Conservation (phyloP, 2,888 invertebrate species). For the Pachliopta kotzebuea region DNA sequence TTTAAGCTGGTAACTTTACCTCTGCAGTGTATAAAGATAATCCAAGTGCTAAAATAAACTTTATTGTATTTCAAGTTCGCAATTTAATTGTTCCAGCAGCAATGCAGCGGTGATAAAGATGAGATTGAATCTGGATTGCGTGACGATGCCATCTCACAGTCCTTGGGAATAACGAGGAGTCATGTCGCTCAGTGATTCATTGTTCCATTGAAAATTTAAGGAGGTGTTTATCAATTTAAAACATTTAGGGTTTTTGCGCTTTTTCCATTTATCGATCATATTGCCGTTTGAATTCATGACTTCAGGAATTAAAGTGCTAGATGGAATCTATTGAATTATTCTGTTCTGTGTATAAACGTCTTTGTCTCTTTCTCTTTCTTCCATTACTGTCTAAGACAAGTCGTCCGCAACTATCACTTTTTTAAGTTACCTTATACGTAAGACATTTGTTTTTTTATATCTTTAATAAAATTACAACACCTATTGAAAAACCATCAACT, state of each 20-base stretch:
- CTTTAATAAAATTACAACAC: too few relatives aligned
- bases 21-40: background rate
- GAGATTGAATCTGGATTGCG: conserved; percentile 67
- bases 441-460: too few relatives aligned
- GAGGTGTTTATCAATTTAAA: background rate
- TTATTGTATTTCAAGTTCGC: conserved; percentile 26
- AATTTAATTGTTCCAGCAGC: conserved; percentile 37
- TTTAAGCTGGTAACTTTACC: background rate
- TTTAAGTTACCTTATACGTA: too few relatives aligned
- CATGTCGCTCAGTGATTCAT: conserved; percentile 39
- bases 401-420: too few relatives aligned
- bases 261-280: background rate
- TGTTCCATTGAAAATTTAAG: conserved; percentile 26
- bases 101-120: conserved; percentile 50
- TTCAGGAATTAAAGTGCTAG: too few relatives aligned
- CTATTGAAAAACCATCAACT: too few relatives aligned
- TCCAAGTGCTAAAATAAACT: background rate
- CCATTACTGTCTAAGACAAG: too few relatives aligned
- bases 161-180: conserved; percentile 56
- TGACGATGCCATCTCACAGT: conserved; percentile 65
- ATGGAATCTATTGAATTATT: too few relatives aligned
- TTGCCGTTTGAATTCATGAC: too few relatives aligned
- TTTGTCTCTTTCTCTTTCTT: too few relatives aligned
- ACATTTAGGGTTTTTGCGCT: background rate
- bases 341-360: too few relatives aligned